Base-by-base conservation (phyloP, 2,888 invertebrate genomes). In the Coremacera marginata region DNA sequence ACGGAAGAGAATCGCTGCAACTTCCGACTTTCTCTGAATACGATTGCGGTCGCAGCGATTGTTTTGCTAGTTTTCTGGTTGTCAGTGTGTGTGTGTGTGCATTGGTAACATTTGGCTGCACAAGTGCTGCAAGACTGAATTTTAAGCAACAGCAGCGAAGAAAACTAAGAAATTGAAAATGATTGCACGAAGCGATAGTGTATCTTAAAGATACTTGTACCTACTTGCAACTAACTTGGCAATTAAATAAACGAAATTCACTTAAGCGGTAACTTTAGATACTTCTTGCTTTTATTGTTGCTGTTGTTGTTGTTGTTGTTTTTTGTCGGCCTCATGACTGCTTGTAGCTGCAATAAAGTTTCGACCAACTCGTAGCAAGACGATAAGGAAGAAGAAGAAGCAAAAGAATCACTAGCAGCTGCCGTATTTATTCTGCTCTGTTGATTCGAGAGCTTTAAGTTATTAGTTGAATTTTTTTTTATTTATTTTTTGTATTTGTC, bases 221-320 rank as follows among this genome's bases (percentile, higher is more conserved):
- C 73, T 27, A 62, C 62, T 55, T 44, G 44, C 37, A 37, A 34
- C 60, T 7, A 60, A 60, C n/a, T 71, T 60, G 22, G 68, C 75
- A 75, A 75, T 75, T 75, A 75, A 75, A 75, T 75, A 75, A 75
- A 75, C 68, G 75, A 75, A 68, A 75, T 75, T 75, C 75, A 75
- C 68, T 75, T 75, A 75, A 37, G 52, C 70, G 11, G 16, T 44
- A 44, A 44, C 44, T 65, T 65, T 34, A n/a, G n/a, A 16, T 44
- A 5, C 65, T 65, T 44, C 2, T 65, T 65, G 34, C 51, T 22
- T 44, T 25, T 49, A 5, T 19, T 63, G 63, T 34, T 49, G 49
- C 8, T 49, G 51, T 51, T 68, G 68, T 9, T 68, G 16, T 51
- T 68, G 22, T 25, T 44, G 34, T n/a, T 14, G 31, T 1, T 14